A percentile compares a stretch with the other conserved stretches of the same genome.
These are phyloP conservation scores for Prochilodus magdalenae DNA, from an alignment of 2,113 vertebrate genomes.

Conservation along the genomic window DNA sequence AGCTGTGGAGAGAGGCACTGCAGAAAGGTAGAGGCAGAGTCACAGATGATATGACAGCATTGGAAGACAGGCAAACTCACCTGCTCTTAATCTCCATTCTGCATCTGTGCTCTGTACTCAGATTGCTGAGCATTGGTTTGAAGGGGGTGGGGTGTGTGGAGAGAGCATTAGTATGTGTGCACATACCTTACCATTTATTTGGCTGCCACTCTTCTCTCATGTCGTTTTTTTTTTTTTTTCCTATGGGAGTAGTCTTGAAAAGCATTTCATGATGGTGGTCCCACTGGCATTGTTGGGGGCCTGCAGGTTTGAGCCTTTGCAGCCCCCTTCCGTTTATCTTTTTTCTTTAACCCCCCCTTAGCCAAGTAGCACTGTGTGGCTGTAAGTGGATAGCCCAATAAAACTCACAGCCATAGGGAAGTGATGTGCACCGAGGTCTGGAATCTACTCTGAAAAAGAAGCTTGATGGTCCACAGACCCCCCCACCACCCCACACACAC, in stretches of 20 bases:
- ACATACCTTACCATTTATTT: slow-evolving; percentile 18
- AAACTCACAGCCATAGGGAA: slow-evolving; percentile 43
- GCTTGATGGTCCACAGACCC: slow-evolving; percentile 27
- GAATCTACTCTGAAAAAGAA: slow-evolving; percentile 37
- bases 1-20: slow-evolving; percentile 52
- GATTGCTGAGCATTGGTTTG: slow-evolving; percentile 24
- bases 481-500: too few species aligned
- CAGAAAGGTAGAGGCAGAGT: slow-evolving; percentile 8
- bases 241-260: slow-evolving; percentile 36
- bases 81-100: slow-evolving; percentile 57
- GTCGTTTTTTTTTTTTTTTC: slow-evolving; percentile 39
- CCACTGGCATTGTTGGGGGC: slow-evolving; percentile 26
- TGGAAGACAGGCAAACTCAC: slow-evolving; percentile 54
- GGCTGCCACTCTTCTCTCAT: slow-evolving; percentile 41
- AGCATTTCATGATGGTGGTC: slow-evolving; percentile 32
- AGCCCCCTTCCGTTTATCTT: slow-evolving; percentile 28
- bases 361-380: slow-evolving; percentile 28
- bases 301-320: slow-evolving; percentile 34
- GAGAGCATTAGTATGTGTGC: slow-evolving; percentile 27
- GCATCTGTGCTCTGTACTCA: slow-evolving; percentile 46
- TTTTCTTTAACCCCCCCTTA: slow-evolving; percentile 16
- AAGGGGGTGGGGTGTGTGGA: slow-evolving; percentile 5
- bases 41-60: slow-evolving; percentile 45
- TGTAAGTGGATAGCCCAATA: slow-evolving; percentile 53
- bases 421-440: slow-evolving; percentile 35